These are phyloP conservation scores for Bovichtus diacanthus DNA, from an alignment of 2,797 vertebrate genomes.

Conservation along the genomic window DNA sequence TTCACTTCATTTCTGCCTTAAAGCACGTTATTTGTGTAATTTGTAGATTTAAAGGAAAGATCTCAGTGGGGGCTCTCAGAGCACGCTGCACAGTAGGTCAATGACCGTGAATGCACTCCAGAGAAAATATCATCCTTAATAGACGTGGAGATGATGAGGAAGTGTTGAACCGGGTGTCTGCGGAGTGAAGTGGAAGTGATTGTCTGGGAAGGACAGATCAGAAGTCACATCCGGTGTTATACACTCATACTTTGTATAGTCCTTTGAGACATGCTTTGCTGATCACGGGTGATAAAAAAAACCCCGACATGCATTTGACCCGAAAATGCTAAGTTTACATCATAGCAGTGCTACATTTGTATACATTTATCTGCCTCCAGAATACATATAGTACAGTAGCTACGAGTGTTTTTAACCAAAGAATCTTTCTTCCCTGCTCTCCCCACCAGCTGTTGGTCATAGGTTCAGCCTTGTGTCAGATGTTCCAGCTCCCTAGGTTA, in stretches of 20 bases:
- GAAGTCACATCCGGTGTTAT: conserved; percentile 16
- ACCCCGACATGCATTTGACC: conserved; percentile 8
- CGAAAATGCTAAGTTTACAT: neutral
- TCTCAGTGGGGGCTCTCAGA: neutral
- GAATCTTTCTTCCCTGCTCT: conserved; percentile 26
- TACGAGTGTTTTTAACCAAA: conserved; percentile 29
- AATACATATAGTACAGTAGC: conserved; percentile 15
- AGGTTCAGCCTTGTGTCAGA: conserved; percentile 74
- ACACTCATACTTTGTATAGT: neutral
- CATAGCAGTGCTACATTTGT: neutral
- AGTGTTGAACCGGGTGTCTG: conserved; percentile 4
- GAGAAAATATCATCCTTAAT: neutral
- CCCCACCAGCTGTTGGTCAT: conserved; percentile 64
- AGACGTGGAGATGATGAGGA: neutral
- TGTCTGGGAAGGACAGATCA: neutral
- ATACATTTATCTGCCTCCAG: neutral
- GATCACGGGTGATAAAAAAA: neutral
- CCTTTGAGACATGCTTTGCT: conserved; percentile 1
- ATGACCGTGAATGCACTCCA: neutral
- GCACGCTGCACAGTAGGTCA: conserved; percentile 11
- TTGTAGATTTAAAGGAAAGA: neutral
- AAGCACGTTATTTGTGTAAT: neutral
- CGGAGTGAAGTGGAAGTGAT: neutral
- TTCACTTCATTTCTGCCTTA: neutral
- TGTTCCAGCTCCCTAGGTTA: conserved; percentile 72